A percentile compares a stretch with the other conserved stretches of the same genome.
Conservation (phyloP, 2,797 vertebrate species). For the Simalia tracyae region DNA sequence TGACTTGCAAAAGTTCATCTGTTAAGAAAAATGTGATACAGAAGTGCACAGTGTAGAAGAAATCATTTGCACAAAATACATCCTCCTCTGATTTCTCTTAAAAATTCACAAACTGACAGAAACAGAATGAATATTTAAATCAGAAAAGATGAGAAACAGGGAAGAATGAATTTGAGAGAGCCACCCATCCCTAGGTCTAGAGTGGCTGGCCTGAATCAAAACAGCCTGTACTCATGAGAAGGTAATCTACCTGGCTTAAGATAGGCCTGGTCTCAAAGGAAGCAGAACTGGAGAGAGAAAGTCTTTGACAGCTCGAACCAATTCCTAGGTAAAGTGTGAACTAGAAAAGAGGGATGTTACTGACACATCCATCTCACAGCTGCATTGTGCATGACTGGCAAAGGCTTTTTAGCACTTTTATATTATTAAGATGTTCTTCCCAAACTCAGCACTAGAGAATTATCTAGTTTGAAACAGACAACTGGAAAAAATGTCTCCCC, state of each 20-base stretch:
- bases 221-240: neutral
- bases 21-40: neutral
- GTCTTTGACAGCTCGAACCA: neutral
- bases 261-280: neutral
- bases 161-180: neutral
- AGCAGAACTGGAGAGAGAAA: neutral
- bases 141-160: neutral
- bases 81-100: neutral
- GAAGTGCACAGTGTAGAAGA: neutral
- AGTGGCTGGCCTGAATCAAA: neutral
- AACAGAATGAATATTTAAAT: neutral
- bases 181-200: neutral
- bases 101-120: neutral
- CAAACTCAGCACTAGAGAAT: neutral
- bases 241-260: neutral
- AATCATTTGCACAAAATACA: neutral
- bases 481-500: neutral
- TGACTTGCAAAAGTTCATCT: neutral
- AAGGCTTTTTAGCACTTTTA: neutral
- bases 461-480: neutral
- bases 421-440: neutral
- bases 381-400: neutral
- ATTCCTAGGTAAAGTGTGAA: neutral
- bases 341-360: neutral
- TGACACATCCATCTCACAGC: neutral